Conservation (phyloP, 2,113 vertebrate genomes). For the Cynoglossus semilaevis region DNA sequence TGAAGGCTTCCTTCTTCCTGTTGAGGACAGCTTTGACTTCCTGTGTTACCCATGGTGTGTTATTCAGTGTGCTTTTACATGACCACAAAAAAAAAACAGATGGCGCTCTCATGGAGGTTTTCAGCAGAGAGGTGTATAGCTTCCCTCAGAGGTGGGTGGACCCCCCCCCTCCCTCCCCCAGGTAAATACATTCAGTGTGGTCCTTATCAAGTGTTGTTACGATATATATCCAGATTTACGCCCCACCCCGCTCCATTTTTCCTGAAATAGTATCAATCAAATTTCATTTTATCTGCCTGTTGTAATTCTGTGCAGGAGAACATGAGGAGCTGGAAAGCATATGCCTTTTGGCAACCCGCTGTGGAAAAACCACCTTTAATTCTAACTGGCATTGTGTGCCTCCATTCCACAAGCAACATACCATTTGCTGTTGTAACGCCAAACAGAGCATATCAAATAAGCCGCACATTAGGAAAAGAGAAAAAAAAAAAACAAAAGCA, state of each 20-base stretch:
- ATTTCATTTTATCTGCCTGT: slow-evolving; percentile 5
- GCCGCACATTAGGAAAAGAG: slow-evolving; percentile 47
- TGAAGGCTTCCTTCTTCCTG: no score
- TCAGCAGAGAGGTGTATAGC: slow-evolving; percentile 33
- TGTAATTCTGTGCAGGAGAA: slow-evolving; percentile 22
- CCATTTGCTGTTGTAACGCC: slow-evolving; percentile 65
- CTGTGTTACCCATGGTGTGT: no score
- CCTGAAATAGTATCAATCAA: slow-evolving; percentile 19
- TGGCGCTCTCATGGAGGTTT: slow-evolving; percentile 36
- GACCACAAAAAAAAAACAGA: slow-evolving; percentile 33
- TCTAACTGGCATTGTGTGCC: slow-evolving; percentile 44
- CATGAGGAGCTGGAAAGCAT: slow-evolving; percentile 41
- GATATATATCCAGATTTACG: slow-evolving; percentile 43
- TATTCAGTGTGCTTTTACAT: slow-evolving; percentile 11
- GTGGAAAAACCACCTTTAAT: slow-evolving; percentile 72
- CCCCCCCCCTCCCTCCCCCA: no score
- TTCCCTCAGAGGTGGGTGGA: slow-evolving; percentile 37
- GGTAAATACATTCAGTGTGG: slow-evolving; percentile 56
- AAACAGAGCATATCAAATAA: slow-evolving; percentile 66
- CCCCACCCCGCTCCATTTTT: slow-evolving; percentile 22
- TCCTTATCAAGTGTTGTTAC: slow-evolving; percentile 51
- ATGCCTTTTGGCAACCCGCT: slow-evolving; percentile 59
- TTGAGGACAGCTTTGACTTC: no score
- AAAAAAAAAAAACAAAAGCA: slow-evolving; percentile 24
- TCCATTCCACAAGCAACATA: slow-evolving; percentile 54